These are phyloP conservation scores for Agapornis roseicollis DNA, from an alignment of 2,113 vertebrate genomes.

Conservation along the genomic window DNA sequence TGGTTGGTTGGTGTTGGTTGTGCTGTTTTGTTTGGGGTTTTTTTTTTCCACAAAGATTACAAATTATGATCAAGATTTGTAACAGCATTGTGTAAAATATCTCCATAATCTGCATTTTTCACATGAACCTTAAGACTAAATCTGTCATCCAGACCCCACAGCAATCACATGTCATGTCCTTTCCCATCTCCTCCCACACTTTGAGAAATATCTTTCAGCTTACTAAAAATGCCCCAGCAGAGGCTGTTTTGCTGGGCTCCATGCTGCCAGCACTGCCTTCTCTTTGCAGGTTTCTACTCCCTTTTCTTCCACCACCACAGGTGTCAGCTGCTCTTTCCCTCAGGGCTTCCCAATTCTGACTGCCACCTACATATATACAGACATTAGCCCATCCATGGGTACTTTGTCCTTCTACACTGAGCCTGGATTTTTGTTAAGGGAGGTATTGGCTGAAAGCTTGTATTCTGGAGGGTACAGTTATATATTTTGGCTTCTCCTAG, in stretches of 20 bases:
- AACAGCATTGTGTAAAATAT: not conserved
- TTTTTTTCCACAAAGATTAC: not conserved
- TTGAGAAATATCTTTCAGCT: not conserved
- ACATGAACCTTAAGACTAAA: not conserved
- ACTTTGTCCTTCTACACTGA: not conserved
- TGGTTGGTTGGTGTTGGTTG: not conserved
- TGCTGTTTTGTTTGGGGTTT: not conserved
- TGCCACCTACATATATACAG: not conserved
- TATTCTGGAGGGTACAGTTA: not conserved
- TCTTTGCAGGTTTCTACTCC: not conserved
- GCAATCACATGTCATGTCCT: not conserved
- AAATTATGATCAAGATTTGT: not conserved
- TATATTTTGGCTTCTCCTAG: not conserved
- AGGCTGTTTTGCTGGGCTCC: not conserved
- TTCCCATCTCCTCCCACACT: not conserved
- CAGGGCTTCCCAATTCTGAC: not conserved
- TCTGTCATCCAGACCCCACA: not conserved
- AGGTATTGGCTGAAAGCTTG: not conserved
- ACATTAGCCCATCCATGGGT: not conserved
- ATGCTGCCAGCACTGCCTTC: not conserved
- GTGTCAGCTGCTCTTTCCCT: not conserved
- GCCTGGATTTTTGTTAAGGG: not conserved
- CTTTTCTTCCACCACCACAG: not conserved
- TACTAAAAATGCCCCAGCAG: not conserved
- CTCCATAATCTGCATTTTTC: not conserved